These are phyloP conservation scores for Hyles vespertilio DNA, from an alignment of 1,140 invertebrate genomes.

Conservation along the genomic window DNA sequence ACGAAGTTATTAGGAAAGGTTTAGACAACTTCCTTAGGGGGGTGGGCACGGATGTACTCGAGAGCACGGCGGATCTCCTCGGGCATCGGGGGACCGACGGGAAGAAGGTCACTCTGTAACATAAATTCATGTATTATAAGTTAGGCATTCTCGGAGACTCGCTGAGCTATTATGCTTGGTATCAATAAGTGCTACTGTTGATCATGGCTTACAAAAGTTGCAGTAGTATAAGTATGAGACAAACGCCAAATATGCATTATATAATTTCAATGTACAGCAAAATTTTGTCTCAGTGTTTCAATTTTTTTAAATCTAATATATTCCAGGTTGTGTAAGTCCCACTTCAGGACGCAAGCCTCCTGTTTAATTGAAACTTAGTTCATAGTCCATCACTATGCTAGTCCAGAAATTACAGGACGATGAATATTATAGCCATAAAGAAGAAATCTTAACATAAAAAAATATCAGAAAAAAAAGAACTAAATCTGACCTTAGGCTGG, in stretches of 20 bases:
- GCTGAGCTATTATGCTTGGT: too few relatives aligned
- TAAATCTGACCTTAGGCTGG: constrained; percentile 66
- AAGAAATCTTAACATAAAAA: neutral
- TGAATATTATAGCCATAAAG: neutral
- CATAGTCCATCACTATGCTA: too few relatives aligned
- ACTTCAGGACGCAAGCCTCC: too few relatives aligned
- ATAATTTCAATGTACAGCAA: neutral
- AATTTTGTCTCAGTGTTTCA: neutral
- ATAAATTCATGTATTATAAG: neutral
- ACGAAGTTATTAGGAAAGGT: too few relatives aligned
- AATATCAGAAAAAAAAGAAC: neutral
- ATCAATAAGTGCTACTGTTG: too few relatives aligned
- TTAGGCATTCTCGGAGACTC: neutral
- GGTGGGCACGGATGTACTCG: constrained; percentile 52
- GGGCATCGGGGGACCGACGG: constrained; percentile 78
- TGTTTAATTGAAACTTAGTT: too few relatives aligned
- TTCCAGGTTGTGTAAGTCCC: too few relatives aligned
- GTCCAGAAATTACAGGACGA: neutral
- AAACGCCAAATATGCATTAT: too few relatives aligned
- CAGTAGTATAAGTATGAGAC: too few relatives aligned
- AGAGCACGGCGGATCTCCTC: constrained; percentile 42
- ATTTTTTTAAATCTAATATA: neutral
- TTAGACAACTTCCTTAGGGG: constrained; percentile 8
- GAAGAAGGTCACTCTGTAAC: constrained; percentile 66
- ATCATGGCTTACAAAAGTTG: too few relatives aligned